Percentiles rank a stretch among this genome's conserved stretches.
Evolutionary conservation across 2,113 vertebrate genomes (phyloP).

Genomic region (Anseranas semipalmata): DNA sequence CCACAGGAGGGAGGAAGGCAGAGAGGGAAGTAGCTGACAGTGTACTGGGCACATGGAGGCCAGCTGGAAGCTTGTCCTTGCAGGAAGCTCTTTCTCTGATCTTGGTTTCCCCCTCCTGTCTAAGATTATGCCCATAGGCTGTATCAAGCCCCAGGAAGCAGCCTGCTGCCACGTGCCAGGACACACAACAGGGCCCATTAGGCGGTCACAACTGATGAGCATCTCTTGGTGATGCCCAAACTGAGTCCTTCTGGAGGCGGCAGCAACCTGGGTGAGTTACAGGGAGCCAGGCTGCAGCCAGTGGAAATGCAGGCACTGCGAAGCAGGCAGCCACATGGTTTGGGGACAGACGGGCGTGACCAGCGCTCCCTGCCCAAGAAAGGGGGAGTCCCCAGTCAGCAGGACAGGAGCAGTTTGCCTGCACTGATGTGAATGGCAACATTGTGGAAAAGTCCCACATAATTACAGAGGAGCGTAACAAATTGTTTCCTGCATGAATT

Average conservation of each 20-base stretch:
- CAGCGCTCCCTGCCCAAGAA: neutral
- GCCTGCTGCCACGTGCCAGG: neutral
- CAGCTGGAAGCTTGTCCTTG: neutral
- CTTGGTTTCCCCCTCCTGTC: neutral
- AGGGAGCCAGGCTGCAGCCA: neutral
- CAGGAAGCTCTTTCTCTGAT: neutral
- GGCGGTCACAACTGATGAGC: accelerated
- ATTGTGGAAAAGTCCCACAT: neutral
- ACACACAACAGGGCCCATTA: neutral
- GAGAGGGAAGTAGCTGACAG: neutral
- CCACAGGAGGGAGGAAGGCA: neutral
- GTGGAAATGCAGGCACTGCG: neutral
- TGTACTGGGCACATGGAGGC: neutral
- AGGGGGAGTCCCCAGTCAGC: neutral
- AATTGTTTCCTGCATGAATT: neutral
- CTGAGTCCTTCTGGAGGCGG: neutral
- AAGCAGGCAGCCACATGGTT: neutral
- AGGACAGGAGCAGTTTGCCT: neutral
- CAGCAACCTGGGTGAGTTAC: neutral
- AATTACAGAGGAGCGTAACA: neutral
- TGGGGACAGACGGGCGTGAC: accelerated
- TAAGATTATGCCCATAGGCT: neutral
- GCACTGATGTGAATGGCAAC: neutral
- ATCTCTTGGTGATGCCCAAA: neutral
- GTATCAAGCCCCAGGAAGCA: neutral